Percentiles rank a stretch among this genome's conserved stretches.
These are phyloP conservation scores for Rhopalosiphum maidis DNA, from an alignment of 1,140 invertebrate species.

Conservation along the genomic window DNA sequence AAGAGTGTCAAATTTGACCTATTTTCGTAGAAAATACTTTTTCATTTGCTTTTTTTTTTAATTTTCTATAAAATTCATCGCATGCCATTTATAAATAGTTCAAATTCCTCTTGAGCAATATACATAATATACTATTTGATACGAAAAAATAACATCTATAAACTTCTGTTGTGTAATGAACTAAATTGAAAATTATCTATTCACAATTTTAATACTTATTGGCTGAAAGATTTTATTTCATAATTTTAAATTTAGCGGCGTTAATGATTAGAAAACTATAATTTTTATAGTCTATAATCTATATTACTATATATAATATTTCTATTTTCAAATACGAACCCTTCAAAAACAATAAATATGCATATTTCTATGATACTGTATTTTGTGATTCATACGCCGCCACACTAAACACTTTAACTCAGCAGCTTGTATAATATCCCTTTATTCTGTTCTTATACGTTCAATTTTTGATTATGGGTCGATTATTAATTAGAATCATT, in stretches of 20 bases:
- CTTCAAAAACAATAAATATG: neutral
- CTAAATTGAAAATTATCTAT: neutral
- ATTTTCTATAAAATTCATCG: neutral
- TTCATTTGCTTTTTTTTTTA: neutral
- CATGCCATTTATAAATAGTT: neutral
- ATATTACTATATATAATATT: no score
- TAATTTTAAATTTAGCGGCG: neutral
- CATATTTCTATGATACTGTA: neutral
- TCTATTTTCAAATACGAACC: neutral
- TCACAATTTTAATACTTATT: neutral
- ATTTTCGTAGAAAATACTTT: neutral
- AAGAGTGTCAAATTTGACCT: conserved; percentile 29
- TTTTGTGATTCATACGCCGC: no score
- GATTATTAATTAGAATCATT: neutral
- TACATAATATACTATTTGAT: neutral
- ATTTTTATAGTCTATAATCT: neutral
- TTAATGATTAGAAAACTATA: neutral
- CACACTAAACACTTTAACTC: no score
- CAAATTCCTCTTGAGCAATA: neutral
- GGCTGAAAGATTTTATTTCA: neutral
- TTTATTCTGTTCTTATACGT: no score
- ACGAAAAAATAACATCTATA: neutral
- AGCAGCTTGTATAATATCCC: no score
- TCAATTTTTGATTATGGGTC: neutral
- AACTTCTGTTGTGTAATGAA: neutral